phyloP scores from a whole-genome alignment of 2,888 invertebrate genomes.

The Eupithecia pulchellata region DNA sequence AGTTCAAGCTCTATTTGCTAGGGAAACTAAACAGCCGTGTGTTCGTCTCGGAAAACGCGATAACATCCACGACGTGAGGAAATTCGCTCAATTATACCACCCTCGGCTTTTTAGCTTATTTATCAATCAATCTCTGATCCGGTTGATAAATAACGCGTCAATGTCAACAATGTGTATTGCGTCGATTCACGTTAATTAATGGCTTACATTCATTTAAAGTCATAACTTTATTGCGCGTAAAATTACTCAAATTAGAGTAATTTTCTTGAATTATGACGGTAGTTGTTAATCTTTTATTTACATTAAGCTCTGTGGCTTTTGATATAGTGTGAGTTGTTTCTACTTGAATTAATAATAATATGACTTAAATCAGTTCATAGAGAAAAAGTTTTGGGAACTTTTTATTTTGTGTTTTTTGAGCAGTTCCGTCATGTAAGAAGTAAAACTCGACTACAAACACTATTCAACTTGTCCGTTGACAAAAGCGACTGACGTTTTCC shows the following conservation, averaged over 20 bases:
- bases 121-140: slow-evolving; percentile 82
- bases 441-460: not conserved
- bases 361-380: not conserved
- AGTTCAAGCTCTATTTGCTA: not conserved
- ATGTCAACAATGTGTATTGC: slow-evolving; percentile 58
- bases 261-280: slow-evolving; percentile 13
- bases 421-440: too few species aligned
- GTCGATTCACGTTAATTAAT: slow-evolving; percentile 68
- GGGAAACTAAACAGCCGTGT: slow-evolving; percentile 43
- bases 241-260: slow-evolving; percentile 12
- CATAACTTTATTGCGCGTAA: slow-evolving; percentile 32
- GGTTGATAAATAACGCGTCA: slow-evolving; percentile 70
- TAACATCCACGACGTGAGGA: slow-evolving; percentile 72
- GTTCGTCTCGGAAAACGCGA: slow-evolving; percentile 61
- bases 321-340: not conserved
- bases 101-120: slow-evolving; percentile 79
- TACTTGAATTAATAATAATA: not conserved
- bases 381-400: not conserved
- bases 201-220: slow-evolving; percentile 47
- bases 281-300: not conserved
- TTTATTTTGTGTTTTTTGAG: not conserved
- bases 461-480: not conserved
- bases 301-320: not conserved
- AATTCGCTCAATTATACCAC: slow-evolving; percentile 82
- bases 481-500: not conserved